These are phyloP conservation scores for Gonocerus acuteangulatus DNA, from an alignment of 2,888 invertebrate species.

Conservation along the genomic window DNA sequence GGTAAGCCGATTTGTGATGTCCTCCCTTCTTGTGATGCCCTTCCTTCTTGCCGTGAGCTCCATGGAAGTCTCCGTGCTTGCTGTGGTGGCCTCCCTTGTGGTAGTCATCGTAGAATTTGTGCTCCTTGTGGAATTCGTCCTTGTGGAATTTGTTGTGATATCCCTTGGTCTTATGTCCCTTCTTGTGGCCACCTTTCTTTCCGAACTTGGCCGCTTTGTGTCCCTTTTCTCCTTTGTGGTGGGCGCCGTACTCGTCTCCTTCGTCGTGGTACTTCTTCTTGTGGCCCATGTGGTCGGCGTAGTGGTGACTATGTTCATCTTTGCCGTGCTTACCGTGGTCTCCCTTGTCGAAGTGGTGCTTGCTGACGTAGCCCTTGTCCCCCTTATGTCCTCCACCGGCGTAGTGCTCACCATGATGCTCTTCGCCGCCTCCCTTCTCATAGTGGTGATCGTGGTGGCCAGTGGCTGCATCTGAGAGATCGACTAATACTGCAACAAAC, in stretches of 20 bases:
- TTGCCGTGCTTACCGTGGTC: slow-evolving; percentile 69
- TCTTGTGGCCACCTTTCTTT: slow-evolving; percentile 68
- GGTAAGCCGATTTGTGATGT: slow-evolving; percentile 68
- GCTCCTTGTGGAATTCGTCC: slow-evolving; percentile 70
- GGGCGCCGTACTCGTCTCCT: slow-evolving; percentile 55
- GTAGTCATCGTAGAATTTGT: slow-evolving; percentile 78
- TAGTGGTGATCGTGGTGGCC: slow-evolving; percentile 37
- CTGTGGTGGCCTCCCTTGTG: slow-evolving; percentile 70
- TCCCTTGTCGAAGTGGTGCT: slow-evolving; percentile 69
- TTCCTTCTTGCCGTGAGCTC: slow-evolving; percentile 68
- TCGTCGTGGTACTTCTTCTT: slow-evolving; percentile 58
- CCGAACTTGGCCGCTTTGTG: slow-evolving; percentile 61
- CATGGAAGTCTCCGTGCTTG: slow-evolving; percentile 70
- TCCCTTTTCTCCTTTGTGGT: slow-evolving; percentile 60
- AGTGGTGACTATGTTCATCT: slow-evolving; percentile 63
- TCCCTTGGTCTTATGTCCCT: slow-evolving; percentile 68
- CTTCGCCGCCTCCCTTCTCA: slow-evolving; percentile 56
- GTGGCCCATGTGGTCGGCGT: slow-evolving; percentile 56
- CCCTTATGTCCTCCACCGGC: slow-evolving; percentile 66
- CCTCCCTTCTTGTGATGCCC: slow-evolving; percentile 76
- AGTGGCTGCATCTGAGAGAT: slow-evolving; percentile 45
- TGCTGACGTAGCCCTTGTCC: slow-evolving; percentile 68
- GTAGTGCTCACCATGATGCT: slow-evolving; percentile 60
- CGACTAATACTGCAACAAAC: slow-evolving; percentile 11
- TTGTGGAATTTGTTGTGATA: slow-evolving; percentile 75